Evolutionary conservation across 2,888 invertebrate genomes (phyloP), one percentile per base, ranked within the genome.

Genomic region (Trachelus stipa): DNA sequence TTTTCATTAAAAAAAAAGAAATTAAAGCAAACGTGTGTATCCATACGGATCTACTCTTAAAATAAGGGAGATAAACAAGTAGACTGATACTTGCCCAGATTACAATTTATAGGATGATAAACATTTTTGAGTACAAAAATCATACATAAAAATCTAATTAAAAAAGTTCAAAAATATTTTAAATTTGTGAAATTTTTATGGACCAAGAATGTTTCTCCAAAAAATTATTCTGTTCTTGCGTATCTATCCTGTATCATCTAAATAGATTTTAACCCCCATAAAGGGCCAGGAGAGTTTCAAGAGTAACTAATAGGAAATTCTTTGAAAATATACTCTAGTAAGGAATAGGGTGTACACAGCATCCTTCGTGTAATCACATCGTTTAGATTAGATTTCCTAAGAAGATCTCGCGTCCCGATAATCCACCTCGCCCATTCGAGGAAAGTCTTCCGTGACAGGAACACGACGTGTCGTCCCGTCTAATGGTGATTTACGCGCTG

Each of bases 401-500:
- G 56, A 34, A 69, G 76, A 76, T 76, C 69, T 76, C 74, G 74
- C n/a, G 11, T 34, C 12, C 12, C 74, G 34, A 74, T 74, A 35
- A n/a, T 74, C 30, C 74, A 33, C 35, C 74, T 74, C 37, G 33
- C 15, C 31, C 15, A 30, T 23, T 34, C 33, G 71, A 71, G 71
- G 74, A 74, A 74, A 33, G 35, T 34, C 34, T 12, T 34, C 71
- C 56, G 75, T 69, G 76, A 78, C 76, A 74, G 74, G 34, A 73
- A 73, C 75, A 73, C 76, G 40, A 71, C 77, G 76, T 56, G 56
- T 74, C 74, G 74, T 74, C 69, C 40, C 40, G 35, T 68, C 73
- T 68, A 77, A 75, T 76, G 68, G 69, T 77, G 79, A 84, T 80
- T 83, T 81, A 80, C 80, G 79, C 77, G 69, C 78, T 69, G 74